phyloP scores from a whole-genome alignment of 2,113 vertebrate genomes.

The Talpa occidentalis region DNA sequence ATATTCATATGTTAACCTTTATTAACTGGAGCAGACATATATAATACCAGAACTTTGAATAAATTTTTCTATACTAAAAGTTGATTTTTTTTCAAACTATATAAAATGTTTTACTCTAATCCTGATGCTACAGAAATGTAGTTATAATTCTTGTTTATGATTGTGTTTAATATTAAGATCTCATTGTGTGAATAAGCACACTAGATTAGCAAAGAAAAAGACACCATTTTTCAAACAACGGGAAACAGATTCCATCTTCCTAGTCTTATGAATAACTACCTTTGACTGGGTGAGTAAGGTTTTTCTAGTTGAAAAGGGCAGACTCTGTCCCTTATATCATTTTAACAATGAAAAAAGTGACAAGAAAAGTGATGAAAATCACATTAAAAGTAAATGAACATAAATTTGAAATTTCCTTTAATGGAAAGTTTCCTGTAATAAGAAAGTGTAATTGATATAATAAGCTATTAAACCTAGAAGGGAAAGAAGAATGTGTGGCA shows the following conservation, averaged over 20 bases:
- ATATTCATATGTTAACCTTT: too few relatives aligned
- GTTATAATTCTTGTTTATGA: neutral
- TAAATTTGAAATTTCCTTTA: conserved; percentile 20
- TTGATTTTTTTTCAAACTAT: neutral
- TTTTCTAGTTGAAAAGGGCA: neutral
- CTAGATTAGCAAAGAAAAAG: neutral
- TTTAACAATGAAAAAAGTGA: conserved; percentile 67
- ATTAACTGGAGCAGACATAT: neutral
- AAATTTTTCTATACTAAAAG: conserved; percentile 8
- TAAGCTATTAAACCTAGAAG: conserved; percentile 19
- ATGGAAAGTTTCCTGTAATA: conserved; percentile 72
- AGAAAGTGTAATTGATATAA: conserved; percentile 60
- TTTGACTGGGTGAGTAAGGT: neutral
- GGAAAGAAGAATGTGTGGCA: neutral
- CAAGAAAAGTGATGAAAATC: conserved; percentile 68
- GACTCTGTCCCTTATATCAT: conserved; percentile 1
- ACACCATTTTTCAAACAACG: neutral
- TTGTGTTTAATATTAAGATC: neutral
- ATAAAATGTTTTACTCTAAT: neutral
- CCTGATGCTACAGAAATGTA: neutral
- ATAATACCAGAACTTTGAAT: neutral
- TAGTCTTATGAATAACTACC: neutral
- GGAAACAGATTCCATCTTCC: neutral
- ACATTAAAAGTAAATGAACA: conserved; percentile 57
- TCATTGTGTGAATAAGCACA: neutral